Percentiles rank a stretch among this genome's conserved stretches.
Conservation (phyloP, 2,113 vertebrate species). For the Natator depressus region DNA sequence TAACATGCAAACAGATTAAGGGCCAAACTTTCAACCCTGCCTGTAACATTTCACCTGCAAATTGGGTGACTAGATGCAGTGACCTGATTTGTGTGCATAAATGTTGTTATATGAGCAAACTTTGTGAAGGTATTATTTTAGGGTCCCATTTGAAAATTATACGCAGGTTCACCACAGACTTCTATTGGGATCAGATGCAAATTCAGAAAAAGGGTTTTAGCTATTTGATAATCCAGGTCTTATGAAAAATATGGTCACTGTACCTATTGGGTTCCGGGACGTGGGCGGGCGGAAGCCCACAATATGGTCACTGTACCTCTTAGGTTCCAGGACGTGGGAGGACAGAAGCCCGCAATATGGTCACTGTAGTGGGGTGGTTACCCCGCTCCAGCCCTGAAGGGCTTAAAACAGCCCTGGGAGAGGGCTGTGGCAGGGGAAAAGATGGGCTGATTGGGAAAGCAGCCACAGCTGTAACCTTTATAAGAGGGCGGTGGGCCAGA, state of each 20-base stretch:
- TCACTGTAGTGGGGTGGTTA: no score
- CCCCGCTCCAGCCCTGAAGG: no score
- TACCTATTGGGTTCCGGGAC: no score
- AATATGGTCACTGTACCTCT: no score
- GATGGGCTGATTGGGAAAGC: no score
- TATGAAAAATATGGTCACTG: not conserved
- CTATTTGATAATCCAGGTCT: not conserved
- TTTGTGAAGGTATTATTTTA: not conserved
- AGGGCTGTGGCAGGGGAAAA: no score
- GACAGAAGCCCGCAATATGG: no score
- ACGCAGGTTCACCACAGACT: not conserved
- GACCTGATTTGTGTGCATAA: not conserved
- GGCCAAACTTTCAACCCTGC: not conserved
- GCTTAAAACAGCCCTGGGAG: no score
- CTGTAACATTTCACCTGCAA: not conserved
- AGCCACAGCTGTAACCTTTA: no score
- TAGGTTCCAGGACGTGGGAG: no score
- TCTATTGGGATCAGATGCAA: not conserved
- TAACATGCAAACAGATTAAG: not conserved
- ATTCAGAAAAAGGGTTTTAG: not conserved
- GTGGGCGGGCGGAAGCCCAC: no score
- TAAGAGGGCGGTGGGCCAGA: no score
- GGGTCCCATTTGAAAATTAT: not conserved
- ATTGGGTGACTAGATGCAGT: not conserved
- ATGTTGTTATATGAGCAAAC: not conserved